A percentile compares a stretch with the other conserved stretches of the same genome.
phyloP scores from a whole-genome alignment of 1,140 invertebrate species.

The Hycleus cichorii region DNA sequence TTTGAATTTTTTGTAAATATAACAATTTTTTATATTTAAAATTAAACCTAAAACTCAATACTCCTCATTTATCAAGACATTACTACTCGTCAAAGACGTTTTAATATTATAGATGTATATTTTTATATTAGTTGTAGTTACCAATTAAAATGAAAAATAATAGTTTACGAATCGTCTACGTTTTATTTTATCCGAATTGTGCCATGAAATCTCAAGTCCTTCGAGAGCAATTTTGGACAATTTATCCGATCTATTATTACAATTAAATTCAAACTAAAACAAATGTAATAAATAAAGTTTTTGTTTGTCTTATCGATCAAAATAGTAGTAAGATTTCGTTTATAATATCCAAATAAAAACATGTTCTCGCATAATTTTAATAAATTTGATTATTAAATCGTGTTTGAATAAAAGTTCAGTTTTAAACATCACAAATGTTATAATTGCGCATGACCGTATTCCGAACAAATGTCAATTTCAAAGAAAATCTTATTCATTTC shows the following conservation, averaged over 20 bases:
- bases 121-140: slow-evolving; percentile 16
- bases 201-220: slow-evolving; percentile 2
- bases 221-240: no score
- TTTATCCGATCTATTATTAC: neutral
- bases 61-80: neutral
- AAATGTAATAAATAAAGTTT: slow-evolving; percentile 11
- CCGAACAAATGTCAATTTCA: no score
- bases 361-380: no score
- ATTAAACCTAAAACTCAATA: slow-evolving; percentile 1
- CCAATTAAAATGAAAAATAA: neutral
- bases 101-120: slow-evolving; percentile 1
- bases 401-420: no score
- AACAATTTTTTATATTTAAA: slow-evolving; percentile 6
- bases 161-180: neutral
- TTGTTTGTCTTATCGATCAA: slow-evolving; percentile 1
- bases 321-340: no score
- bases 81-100: no score
- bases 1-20: slow-evolving; percentile 11
- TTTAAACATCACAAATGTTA: no score
- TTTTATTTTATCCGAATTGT: neutral
- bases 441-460: no score
- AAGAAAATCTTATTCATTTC: no score
- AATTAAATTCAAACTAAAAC: neutral
- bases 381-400: no score
- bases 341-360: no score